These are phyloP conservation scores for Matsumyia berberina DNA, from an alignment of 2,888 invertebrate genomes.

Conservation along the genomic window DNA sequence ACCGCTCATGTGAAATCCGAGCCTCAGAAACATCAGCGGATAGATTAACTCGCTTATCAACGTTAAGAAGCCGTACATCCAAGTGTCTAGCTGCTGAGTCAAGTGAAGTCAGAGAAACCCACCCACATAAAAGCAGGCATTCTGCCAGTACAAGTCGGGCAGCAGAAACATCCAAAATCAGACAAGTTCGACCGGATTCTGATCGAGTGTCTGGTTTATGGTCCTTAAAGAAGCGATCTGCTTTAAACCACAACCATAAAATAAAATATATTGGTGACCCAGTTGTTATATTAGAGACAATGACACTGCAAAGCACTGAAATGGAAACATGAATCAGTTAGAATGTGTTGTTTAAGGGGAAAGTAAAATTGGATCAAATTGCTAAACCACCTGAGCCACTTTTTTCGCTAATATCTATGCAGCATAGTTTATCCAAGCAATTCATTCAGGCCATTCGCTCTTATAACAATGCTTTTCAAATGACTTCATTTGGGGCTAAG, in stretches of 20 bases:
- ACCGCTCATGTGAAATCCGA: background rate
- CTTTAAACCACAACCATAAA: background rate
- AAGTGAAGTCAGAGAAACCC: background rate
- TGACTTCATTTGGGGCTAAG: no score
- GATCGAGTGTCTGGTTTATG: background rate
- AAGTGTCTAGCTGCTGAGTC: background rate
- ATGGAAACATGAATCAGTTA: conserved; percentile 6
- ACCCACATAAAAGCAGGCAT: no score
- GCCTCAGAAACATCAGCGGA: background rate
- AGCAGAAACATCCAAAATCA: background rate
- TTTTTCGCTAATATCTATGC: no score
- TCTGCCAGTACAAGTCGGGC: no score
- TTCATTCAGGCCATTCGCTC: no score
- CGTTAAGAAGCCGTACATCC: background rate
- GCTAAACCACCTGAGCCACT: no score
- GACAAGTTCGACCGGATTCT: background rate
- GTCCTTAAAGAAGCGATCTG: conserved; percentile 4
- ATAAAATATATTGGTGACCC: background rate
- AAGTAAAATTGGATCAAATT: no score
- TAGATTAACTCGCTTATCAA: background rate
- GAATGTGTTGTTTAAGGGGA: background rate
- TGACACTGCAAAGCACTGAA: conserved; percentile 1
- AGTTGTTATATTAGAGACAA: background rate
- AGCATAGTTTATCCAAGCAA: no score
- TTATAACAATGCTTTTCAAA: no score